Evolutionary conservation across 2,113 vertebrate species (phyloP).

Genomic region (Alces alces): DNA sequence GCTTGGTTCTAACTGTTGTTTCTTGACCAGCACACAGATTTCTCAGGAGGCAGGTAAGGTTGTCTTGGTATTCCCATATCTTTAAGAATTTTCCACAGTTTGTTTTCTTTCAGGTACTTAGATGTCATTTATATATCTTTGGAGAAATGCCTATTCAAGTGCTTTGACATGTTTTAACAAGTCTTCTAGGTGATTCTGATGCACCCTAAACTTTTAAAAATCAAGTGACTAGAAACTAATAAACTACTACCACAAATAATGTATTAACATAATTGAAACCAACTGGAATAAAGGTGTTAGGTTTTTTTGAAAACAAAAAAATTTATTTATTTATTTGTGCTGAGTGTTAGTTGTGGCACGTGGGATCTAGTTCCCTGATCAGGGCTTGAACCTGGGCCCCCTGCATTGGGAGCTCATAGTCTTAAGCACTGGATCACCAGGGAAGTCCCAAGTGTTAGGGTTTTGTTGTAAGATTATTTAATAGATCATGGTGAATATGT

Average conservation of each 20-base stretch:
- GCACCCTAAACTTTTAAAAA: background rate
- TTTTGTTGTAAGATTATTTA: background rate
- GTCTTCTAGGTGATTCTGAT: background rate
- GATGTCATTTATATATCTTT: background rate
- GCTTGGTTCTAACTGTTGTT: background rate
- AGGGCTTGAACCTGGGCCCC: background rate
- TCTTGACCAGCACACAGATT: background rate
- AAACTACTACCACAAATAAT: background rate
- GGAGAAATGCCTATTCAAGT: background rate
- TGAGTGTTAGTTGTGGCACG: background rate
- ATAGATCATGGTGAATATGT: background rate
- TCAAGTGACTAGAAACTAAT: background rate
- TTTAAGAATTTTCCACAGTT: background rate
- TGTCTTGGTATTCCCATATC: background rate
- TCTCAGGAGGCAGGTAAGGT: background rate
- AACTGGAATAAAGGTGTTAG: background rate
- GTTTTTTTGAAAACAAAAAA: rapidly evolving
- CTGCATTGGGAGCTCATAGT: background rate
- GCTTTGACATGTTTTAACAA: background rate
- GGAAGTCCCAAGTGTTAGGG: background rate
- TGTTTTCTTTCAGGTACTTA: background rate
- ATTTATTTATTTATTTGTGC: background rate
- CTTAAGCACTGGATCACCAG: background rate
- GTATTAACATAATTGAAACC: background rate
- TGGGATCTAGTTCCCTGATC: background rate